Percentiles rank a stretch among this genome's conserved stretches.
These are phyloP conservation scores for Spodoptera picta DNA, from an alignment of 2,888 invertebrate species.

Conservation along the genomic window DNA sequence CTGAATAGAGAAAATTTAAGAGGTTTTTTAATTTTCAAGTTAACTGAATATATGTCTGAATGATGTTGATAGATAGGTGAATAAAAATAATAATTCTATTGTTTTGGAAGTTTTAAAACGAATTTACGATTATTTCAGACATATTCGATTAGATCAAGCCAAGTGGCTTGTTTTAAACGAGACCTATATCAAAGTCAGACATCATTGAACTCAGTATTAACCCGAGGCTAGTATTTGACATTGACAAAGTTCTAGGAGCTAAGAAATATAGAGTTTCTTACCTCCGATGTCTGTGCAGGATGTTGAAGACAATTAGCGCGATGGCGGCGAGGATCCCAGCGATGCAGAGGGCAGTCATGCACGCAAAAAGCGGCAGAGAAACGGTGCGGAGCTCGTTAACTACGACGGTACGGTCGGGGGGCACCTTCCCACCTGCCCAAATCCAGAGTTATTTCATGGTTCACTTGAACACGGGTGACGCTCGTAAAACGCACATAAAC, in stretches of 20 bases:
- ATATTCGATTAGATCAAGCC: slow-evolving; percentile 33
- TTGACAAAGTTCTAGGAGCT: slow-evolving; percentile 55
- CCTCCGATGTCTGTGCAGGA: slow-evolving; percentile 97
- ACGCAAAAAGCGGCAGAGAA: slow-evolving; percentile 96
- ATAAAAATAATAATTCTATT: not conserved
- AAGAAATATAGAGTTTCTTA: slow-evolving; percentile 75
- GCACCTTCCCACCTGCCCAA: slow-evolving; percentile 93
- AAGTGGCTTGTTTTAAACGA: slow-evolving; percentile 48
- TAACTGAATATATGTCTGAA: not conserved
- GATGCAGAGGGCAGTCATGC: slow-evolving; percentile 97
- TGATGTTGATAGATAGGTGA: not conserved
- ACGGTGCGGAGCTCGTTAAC: slow-evolving; percentile 95
- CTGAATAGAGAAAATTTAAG: not conserved
- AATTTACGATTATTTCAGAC: slow-evolving; percentile 5
- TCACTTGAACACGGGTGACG: slow-evolving; percentile 42
- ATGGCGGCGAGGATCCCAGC: slow-evolving; percentile 96
- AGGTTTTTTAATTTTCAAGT: not conserved
- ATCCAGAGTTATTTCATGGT: slow-evolving; percentile 47
- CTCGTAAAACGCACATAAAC: slow-evolving; percentile 50
- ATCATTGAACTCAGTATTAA: slow-evolving; percentile 50
- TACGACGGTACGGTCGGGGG: slow-evolving; percentile 97
- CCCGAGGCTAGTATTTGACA: slow-evolving; percentile 44
- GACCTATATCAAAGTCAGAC: slow-evolving; percentile 63
- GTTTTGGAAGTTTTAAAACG: slow-evolving; percentile 2
- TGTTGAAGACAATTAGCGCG: slow-evolving; percentile 96